Evolutionary conservation across 1,140 invertebrate species (phyloP).

Genomic region (Drosophila dunni): DNA sequence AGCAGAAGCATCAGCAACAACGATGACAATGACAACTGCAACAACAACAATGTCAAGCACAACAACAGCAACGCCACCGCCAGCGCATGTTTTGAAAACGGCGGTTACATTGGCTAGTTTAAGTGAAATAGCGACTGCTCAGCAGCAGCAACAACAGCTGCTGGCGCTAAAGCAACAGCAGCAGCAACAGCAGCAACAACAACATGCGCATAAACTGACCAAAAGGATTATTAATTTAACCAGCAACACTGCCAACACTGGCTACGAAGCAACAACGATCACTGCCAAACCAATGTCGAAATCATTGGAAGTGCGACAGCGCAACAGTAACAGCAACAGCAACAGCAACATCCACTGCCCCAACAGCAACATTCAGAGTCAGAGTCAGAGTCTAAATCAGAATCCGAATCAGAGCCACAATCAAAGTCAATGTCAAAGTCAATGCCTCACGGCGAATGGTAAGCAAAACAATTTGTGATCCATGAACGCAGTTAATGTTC

Average conservation of each 20-base stretch:
- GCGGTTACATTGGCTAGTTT: constrained; percentile 78
- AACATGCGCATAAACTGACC: constrained; percentile 59
- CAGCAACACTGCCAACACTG: constrained; percentile 55
- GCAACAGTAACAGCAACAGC: constrained; percentile 39
- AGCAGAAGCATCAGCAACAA: constrained; percentile 30
- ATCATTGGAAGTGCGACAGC: constrained; percentile 31
- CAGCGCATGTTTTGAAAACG: constrained; percentile 78
- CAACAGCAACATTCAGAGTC: constrained; percentile 30
- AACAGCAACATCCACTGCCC: constrained; percentile 34
- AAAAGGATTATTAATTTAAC: constrained; percentile 69
- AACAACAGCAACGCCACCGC: constrained; percentile 55
- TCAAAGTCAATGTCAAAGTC: constrained; percentile 26
- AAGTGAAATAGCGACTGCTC: constrained; percentile 77
- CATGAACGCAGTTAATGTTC: constrained; percentile 46
- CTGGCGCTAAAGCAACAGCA: constrained; percentile 58
- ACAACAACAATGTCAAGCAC: constrained; percentile 25
- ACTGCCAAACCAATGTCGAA: constrained; percentile 38
- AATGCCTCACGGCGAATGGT: constrained; percentile 60
- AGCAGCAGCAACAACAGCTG: constrained; percentile 66
- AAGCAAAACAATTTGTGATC: constrained; percentile 70
- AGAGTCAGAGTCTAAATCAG: background rate
- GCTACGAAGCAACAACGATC: constrained; percentile 41
- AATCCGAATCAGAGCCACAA: constrained; percentile 6
- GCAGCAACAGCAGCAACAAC: constrained; percentile 60
- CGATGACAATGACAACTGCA: constrained; percentile 35